These are phyloP conservation scores for Rhodophaea formosa DNA, from an alignment of 2,888 invertebrate genomes.

Conservation along the genomic window DNA sequence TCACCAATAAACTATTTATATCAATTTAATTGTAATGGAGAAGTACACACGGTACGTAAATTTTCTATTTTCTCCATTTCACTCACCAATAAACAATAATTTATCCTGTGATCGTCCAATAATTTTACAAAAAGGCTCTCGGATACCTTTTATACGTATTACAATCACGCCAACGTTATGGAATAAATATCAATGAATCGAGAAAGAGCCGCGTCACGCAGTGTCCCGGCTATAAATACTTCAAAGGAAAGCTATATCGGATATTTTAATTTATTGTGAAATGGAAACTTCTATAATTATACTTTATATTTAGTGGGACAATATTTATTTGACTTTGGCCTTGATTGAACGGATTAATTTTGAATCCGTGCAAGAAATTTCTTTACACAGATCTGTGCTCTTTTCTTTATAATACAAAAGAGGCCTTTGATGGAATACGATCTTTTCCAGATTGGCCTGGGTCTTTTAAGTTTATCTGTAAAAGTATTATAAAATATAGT, in stretches of 20 bases:
- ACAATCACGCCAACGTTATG: background rate
- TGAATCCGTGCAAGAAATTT: no score
- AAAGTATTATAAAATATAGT: no score
- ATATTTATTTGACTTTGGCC: background rate
- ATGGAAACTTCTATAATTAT: background rate
- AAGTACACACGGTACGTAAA: no score
- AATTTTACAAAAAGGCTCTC: background rate
- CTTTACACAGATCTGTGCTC: no score
- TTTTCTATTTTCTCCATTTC: no score
- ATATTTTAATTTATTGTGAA: constrained; percentile 4
- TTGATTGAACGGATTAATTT: background rate
- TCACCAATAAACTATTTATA: no score
- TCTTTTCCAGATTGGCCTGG: no score
- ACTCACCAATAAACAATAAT: no score
- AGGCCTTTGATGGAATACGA: no score
- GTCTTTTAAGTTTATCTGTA: no score
- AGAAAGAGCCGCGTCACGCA: background rate
- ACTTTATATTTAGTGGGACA: background rate
- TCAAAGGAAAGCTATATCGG: constrained; percentile 5
- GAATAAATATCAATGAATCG: constrained; percentile 9
- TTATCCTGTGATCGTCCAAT: background rate
- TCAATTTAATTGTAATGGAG: no score
- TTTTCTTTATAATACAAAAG: no score
- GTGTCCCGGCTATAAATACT: constrained; percentile 4
- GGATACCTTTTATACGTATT: background rate